Evolutionary conservation across 2,888 invertebrate genomes (phyloP), one percentile per base, ranked within the genome.

Genomic region (Deroplatys truncata): DNA sequence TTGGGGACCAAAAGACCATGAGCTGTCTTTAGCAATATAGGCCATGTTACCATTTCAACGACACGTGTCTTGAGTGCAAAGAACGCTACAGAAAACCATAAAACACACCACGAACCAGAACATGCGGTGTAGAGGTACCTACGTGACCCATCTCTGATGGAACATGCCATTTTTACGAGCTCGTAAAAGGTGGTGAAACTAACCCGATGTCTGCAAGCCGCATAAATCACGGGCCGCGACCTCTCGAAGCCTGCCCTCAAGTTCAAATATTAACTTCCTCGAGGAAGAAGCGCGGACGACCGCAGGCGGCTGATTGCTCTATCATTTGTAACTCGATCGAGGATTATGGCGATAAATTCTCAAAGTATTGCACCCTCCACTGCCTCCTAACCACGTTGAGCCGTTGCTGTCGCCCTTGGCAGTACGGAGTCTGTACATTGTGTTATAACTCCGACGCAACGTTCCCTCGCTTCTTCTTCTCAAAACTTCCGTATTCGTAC

Each of bases 151-250:
- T 15, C 56, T 56, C 56, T 56, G 16, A 72, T 72, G 56, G 56
- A 72, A 72, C 56, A 72, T 72, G 56, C 56, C 56, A 72, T 72
- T 85, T 85, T 85, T 85, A 85, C 35, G 85, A 85, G 85, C 31
- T 85, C 85, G 85, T 85, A 85, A 85, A 72, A 85, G 85, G 85
- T 85, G 85, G 85, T 31, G 85, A 85, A 85, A 85, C 85, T 31
- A 35, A 85, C 56, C 56, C 56, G 56, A 72, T 72, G 56, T 16
- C 56, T 72, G 56, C 56, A 72, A 72, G 56, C 56, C 20, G 25
- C 56, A 72, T 72, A 72, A 72, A 72, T 72, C 56, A 72, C 1
- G 56, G 56, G 20, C 25, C 56, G 56, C 20, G 56, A 72, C 20
- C 56, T 72, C 56, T 72, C 56, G 20, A 20, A 72, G 56, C 56